Conservation (phyloP, 2,113 vertebrate genomes). For the Galemys pyrenaicus region DNA sequence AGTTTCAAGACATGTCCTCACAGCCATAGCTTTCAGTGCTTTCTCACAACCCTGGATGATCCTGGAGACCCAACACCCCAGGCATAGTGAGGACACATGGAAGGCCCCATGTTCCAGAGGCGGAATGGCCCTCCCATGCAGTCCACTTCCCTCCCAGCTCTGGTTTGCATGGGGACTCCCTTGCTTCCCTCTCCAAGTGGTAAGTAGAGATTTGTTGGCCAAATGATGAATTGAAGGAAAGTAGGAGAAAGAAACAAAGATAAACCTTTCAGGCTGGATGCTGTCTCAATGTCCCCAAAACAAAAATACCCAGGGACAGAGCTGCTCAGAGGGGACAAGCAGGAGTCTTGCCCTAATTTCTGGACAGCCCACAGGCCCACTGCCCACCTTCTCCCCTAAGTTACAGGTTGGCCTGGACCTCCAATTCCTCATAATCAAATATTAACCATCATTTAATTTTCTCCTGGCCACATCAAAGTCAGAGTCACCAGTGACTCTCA, state of each 20-base stretch:
- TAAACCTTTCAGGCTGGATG: neutral
- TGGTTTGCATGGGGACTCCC: neutral
- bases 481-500: neutral
- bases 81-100: neutral
- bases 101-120: rapidly evolving
- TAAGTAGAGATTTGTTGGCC: too few species aligned
- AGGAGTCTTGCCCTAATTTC: rapidly evolving
- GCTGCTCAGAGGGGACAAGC: rapidly evolving
- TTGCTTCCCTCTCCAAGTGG: neutral
- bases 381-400: too few species aligned
- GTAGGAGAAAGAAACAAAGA: neutral
- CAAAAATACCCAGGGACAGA: neutral
- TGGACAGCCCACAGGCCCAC: neutral
- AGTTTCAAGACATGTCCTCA: neutral
- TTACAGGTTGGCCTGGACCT: neutral
- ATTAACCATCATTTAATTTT: neutral
- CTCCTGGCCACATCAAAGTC: neutral
- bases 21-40: too few species aligned
- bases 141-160: too few species aligned
- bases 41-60: neutral
- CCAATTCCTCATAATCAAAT: neutral
- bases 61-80: rapidly evolving
- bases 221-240: neutral
- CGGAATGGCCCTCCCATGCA: neutral
- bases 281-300: neutral